Base-by-base conservation (phyloP, 2,888 invertebrate species). In the Rosalia funebris region DNA sequence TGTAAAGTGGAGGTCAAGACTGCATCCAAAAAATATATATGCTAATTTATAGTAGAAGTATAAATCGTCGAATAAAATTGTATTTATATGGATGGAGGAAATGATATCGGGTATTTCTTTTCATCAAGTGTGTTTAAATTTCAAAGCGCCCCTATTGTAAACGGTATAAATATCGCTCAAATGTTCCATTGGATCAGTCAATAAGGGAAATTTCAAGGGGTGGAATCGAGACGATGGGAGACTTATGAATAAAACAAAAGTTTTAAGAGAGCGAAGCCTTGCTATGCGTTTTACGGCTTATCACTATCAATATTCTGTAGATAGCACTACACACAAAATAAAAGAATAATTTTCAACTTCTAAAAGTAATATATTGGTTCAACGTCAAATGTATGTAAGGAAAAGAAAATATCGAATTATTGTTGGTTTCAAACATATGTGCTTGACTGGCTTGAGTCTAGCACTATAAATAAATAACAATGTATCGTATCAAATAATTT, bases 241-340 rank as follows among this genome's bases (percentile, higher is more conserved):
- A 78, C 79, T 80, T 81, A 82, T 82, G 82, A 82, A 82, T 82
- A 82, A 82, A 82, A 82, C 81, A 82, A 80, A 80, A 81, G 81
- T 80, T 79, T 81, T 79, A 79, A 80, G 78, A 79, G 77, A 68
- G 75, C 69, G 69, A 73, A 71, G 71, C 73, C 71, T 71, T 71
- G 70, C 66, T 69, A 48, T 63, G 71, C 72, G 70, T 74, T 72
- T 74, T 47, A 31, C 31, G 19, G 31, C 39, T 56, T 56, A 57
- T 57, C 46, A 67, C 67, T 67, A 65, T 69, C 71, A 67, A 69
- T 69, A 69, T 69, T 68, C 68, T 62, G 59, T 61, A 63, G 58
- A 57, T 42, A 63, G 54, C 31, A 9, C 41, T 32, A 5, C n/a
- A 19, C 19, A 41, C 39, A 3, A 36, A 25, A 25, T 25, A 25